Conservation (phyloP, 2,797 vertebrate species). For the Hydrocynus forskahlii region DNA sequence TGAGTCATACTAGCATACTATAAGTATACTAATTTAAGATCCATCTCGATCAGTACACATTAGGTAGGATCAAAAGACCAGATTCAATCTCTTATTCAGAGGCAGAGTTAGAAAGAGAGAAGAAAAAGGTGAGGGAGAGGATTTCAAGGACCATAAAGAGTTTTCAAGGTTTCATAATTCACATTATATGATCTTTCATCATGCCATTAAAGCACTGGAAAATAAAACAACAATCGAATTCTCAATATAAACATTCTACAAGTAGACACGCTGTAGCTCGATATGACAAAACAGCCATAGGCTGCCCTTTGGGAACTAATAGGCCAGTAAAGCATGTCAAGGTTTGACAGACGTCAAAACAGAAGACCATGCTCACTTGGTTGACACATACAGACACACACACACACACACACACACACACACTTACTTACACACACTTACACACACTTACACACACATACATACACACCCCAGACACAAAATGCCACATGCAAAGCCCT, state of each 20-base stretch:
- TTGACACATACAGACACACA: slow-evolving; percentile 18
- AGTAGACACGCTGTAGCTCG: slow-evolving; percentile 12
- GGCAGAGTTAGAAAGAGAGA: slow-evolving; percentile 43
- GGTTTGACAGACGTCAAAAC: slow-evolving; percentile 48
- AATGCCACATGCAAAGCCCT: slow-evolving; percentile 65
- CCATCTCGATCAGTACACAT: not conserved
- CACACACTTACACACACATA: not conserved
- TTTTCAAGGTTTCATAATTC: slow-evolving; percentile 7
- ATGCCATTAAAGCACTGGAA: slow-evolving; percentile 35
- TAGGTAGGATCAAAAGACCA: slow-evolving; percentile 44
- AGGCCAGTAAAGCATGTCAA: slow-evolving; percentile 44
- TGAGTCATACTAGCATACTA: slow-evolving; percentile 15
- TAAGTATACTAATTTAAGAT: not conserved
- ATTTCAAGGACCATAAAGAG: slow-evolving; percentile 12
- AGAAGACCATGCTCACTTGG: slow-evolving; percentile 54
- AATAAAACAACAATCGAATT: slow-evolving; percentile 16
- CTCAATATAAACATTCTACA: not conserved
- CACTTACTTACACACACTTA: slow-evolving; percentile 25
- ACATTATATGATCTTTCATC: slow-evolving; percentile 1
- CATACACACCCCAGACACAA: slow-evolving; percentile 46
- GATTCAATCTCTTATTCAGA: slow-evolving; percentile 52
- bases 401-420: slow-evolving; percentile 15
- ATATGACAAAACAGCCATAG: slow-evolving; percentile 29
- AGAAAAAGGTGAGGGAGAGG: slow-evolving; percentile 22
- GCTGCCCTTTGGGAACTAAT: slow-evolving; percentile 24